Evolutionary conservation across 2,113 vertebrate genomes (phyloP).

Genomic region (Platysteira castanea): DNA sequence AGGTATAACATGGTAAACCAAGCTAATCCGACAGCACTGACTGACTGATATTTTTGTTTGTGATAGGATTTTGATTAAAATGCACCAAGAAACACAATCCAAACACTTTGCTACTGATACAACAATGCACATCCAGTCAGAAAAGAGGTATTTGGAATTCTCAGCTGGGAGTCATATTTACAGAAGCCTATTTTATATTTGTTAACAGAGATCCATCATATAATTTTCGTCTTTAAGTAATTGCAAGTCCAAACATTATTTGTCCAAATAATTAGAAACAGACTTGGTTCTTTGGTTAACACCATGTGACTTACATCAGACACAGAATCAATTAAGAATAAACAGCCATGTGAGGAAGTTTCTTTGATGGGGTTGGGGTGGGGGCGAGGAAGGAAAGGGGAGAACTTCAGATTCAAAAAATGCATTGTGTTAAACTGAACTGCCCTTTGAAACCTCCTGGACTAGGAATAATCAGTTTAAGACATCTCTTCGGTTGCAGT

Average conservation of each 20-base stretch:
- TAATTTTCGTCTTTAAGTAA: background rate
- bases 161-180: slow-evolving; percentile 4
- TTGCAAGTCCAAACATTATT: slow-evolving; percentile 20
- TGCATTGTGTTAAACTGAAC: slow-evolving; percentile 50
- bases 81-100: slow-evolving; percentile 29
- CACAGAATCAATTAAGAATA: background rate
- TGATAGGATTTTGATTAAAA: slow-evolving; percentile 17
- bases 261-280: slow-evolving; percentile 30
- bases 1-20: background rate
- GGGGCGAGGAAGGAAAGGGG: background rate
- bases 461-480: slow-evolving; percentile 68
- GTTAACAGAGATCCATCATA: background rate
- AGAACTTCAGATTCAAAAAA: slow-evolving; percentile 42
- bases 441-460: slow-evolving; percentile 36
- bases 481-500: slow-evolving; percentile 72
- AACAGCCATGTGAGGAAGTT: slow-evolving; percentile 27
- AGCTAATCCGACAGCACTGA: background rate
- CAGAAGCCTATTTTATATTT: slow-evolving; percentile 18
- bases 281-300: slow-evolving; percentile 52
- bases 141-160: slow-evolving; percentile 46
- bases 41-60: background rate
- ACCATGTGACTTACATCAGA: slow-evolving; percentile 21
- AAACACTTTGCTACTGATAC: slow-evolving; percentile 14
- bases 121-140: slow-evolving; percentile 7
- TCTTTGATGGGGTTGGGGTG: background rate